Base-by-base conservation (phyloP, 2,888 invertebrate species). In the Ormyrus pomaceus region DNA sequence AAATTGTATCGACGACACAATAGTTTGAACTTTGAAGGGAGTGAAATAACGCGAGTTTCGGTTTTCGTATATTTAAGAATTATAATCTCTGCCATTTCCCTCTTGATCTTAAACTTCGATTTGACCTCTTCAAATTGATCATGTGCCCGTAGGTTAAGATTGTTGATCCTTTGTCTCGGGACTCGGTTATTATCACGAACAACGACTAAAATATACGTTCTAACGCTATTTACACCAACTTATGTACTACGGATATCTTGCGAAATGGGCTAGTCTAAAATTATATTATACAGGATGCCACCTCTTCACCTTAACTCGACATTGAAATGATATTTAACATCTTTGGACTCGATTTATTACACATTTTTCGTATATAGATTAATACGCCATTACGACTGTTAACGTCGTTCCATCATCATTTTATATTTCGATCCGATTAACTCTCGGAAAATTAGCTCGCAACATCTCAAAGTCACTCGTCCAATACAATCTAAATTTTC, bases 331-430 rank as follows among this genome's bases (percentile, higher is more conserved):
- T 89, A 89, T 86, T 85, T 90, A 91, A 90, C 90, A 90, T 91
- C 90, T 91, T 91, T 91, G 90, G 90, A 88, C 88, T 91, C 87
- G 88, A 88, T 89, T 90, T 89, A 90, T 90, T 90, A 91, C 89
- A 91, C 91, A 90, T 89, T 88, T 88, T 88, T 86, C 86, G 72
- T 76, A 75, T 72, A 73, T 80, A 80, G 75, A 79, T 79, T 79
- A 81, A 79, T 74, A 77, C 68, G 70, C 50, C 70, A 9, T 34
- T 11, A 55, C 56, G 74, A 70, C 59, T 69, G 10, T n/a, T 58
- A 1, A 48, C 53, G 45, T 61, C 45, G 2, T 6, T 19, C 10
- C 48, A 50, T 50, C 53, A 11, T 11, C 46, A 6, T 51, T 34
- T n/a, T 46, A 59, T 61, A 59, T 75, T 51, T 19, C 48, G 13